Evolutionary conservation across 37 sponge, comb jelly and placozoan species (phyloP), one percentile per base, ranked within the genome.

Genomic region (Petrosia ficiformis): DNA sequence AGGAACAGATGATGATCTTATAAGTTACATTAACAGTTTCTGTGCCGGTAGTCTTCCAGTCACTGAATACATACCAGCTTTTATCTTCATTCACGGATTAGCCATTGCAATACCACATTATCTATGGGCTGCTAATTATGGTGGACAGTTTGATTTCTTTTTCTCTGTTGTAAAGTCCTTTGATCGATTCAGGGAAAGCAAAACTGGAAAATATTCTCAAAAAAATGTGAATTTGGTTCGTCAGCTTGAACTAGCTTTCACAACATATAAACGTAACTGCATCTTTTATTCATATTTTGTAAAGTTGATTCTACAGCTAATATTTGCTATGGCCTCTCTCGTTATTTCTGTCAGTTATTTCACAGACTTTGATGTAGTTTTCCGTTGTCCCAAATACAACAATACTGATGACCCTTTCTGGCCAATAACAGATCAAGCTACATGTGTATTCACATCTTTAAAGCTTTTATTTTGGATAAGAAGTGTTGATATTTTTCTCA

Each of bases 131-230:
- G 74, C 80, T 30, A 57, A 60, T 30, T 89, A 73, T 70, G 70
- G 74, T 11, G 85, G 73, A 0, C 80, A 80, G 31, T 76, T 89
- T 76, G 75, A 68, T 26, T 89, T 40, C 52, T 89, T 89, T 58
- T 76, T 80, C 38, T 39, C 77, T 37, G 64, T 61, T 42, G 80
- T 44, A 31, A 39, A 32, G 0, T 68, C 68, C 31, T 57, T 89
- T n/a, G 90, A 84, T 48, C 80, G 80, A 14, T 68, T n/a, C 48
- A 76, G 90, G 41, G 84, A 77, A 37, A 58, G 39, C 28, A 14
- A 42, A 22, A 82, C 82, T 28, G 88, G 88, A 1, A 40, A 28
- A 6, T 84, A 57, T 44, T 75, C 80, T 2, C 39, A 57, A 8
- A 75, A 61, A 30, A 89, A 84, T 59, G 8, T 38, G 48, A 67